Evolutionary conservation across 2,888 invertebrate genomes (phyloP).

Genomic region (Xestoiulus laeticollis): DNA sequence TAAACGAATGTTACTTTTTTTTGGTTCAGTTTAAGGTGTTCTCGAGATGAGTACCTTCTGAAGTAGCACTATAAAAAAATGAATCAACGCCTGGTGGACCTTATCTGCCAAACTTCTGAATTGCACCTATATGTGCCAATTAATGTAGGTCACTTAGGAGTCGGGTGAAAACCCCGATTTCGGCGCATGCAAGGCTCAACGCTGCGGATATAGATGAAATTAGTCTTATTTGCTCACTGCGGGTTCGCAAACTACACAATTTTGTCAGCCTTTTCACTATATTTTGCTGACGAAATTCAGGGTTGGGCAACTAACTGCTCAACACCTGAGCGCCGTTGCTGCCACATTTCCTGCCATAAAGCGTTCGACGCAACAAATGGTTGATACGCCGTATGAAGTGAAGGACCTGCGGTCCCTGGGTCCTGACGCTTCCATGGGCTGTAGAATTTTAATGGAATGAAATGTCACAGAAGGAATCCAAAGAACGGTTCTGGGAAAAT

Average conservation of each 20-base stretch:
- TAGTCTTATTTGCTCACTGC: background rate
- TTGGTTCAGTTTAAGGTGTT: background rate
- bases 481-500: background rate
- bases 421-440: background rate
- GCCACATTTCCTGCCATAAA: background rate
- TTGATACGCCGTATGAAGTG: background rate
- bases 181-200: background rate
- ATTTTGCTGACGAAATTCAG: conserved; percentile 11
- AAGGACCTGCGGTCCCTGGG: background rate
- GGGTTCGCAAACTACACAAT: background rate
- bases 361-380: conserved; percentile 24
- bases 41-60: background rate
- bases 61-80: background rate
- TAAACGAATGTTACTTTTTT: background rate
- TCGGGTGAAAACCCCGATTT: background rate
- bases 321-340: background rate
- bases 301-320: background rate
- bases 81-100: background rate
- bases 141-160: no score
- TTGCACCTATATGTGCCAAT: background rate
- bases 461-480: background rate
- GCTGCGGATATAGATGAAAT: background rate
- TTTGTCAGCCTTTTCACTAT: background rate
- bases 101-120: background rate
- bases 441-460: background rate